Evolutionary conservation across 2,797 vertebrate species (phyloP), one percentile per base, ranked within the genome.

Genomic region (Scarus forsteni): DNA sequence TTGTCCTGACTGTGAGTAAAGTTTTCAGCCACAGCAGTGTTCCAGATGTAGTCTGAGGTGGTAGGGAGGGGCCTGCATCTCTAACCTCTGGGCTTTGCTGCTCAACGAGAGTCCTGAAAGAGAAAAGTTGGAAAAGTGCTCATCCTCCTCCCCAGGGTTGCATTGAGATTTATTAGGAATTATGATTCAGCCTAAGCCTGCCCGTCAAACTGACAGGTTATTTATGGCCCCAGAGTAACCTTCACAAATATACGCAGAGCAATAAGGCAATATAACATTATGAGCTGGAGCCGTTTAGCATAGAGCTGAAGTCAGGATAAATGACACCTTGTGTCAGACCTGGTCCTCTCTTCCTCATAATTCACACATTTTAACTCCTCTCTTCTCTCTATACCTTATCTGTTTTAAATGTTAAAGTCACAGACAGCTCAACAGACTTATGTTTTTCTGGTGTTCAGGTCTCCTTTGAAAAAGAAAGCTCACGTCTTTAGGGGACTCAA

Each of bases 291-390:
- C 44, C 36, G 65, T 83, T 85, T 76, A 78, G 73, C 79, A 80
- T 86, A 82, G 73, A 78, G 61, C 77, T 76, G 74, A 52, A 67
- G 76, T 84, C 70, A 84, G 78, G 72, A 77, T 81, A 72, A 83
- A 85, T 83, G 64, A 39, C 36, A 80, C 76, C 73, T 83, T 45
- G 36, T 79, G 67, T 81, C 65, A 75, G 54, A 66, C 55, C 49
- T 54, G 16, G 35, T 75, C 61, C 70, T 66, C 19, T 68, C 27
- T 56, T 5, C 10, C 5, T 66, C 14, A 52, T 61, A 27, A 12
- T 70, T 52, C 59, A 64, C 60, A 50, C 44, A 10, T 66, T 53
- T 54, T 15, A 5, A 10, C 42, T 66, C 27, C 40, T 70, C 10
- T 43, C n/a, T 43, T 19, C 0, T 4, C 10, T 10, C 11, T 27